phyloP scores from a whole-genome alignment of 2,888 invertebrate genomes.

The Hedya salicella region DNA sequence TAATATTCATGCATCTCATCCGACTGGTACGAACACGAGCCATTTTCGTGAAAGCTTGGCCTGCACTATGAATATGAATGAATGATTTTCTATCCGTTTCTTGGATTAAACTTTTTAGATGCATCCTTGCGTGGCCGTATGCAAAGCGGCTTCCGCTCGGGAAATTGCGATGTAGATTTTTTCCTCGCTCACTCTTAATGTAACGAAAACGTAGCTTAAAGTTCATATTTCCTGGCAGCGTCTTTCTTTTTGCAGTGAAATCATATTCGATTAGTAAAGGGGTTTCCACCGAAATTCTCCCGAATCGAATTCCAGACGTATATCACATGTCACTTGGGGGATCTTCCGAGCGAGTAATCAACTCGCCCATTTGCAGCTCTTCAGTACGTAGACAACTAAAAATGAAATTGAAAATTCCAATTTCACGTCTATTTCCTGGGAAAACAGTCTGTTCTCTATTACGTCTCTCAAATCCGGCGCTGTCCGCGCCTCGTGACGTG shows the following conservation, averaged over 20 bases:
- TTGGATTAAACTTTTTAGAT: constrained; percentile 75
- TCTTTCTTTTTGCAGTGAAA: constrained; percentile 22
- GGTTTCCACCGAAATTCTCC: constrained; percentile 26
- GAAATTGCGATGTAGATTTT: constrained; percentile 39
- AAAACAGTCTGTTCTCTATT: constrained; percentile 78
- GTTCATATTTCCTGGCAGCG: constrained; percentile 21
- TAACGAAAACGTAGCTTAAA: constrained; percentile 26
- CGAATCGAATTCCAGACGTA: constrained; percentile 28
- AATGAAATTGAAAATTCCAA: constrained; percentile 78
- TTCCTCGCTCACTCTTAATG: constrained; percentile 14
- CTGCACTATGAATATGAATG: constrained; percentile 82
- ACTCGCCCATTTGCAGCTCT: constrained; percentile 59
- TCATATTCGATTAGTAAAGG: constrained; percentile 12
- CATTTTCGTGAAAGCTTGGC: constrained; percentile 82
- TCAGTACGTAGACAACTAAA: constrained; percentile 64
- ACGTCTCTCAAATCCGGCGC: constrained; percentile 69
- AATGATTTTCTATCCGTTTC: constrained; percentile 77
- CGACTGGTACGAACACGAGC: constrained; percentile 74
- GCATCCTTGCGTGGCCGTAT: constrained; percentile 49
- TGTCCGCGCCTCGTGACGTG: constrained; percentile 72
- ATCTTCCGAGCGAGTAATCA: constrained; percentile 42
- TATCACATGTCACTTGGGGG: constrained; percentile 42
- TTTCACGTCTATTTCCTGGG: constrained; percentile 77
- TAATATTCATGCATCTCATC: constrained; percentile 85
- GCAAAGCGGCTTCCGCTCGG: constrained; percentile 42